Evolutionary conservation across 2,888 invertebrate species (phyloP).

Genomic region (Amblyteles armatorius): DNA sequence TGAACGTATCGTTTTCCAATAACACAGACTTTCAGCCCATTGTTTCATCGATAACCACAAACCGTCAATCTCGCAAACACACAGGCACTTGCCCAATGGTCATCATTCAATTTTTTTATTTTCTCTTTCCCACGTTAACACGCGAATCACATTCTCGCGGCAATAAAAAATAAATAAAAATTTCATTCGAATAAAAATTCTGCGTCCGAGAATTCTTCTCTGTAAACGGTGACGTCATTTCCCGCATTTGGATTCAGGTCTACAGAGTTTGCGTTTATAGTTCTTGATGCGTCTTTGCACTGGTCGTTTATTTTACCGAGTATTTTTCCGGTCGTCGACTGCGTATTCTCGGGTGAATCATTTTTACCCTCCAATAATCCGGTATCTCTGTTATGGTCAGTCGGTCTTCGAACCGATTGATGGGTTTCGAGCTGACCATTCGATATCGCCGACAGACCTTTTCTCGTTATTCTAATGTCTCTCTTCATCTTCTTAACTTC

Average conservation of each 20-base stretch:
- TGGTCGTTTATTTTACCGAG: slow-evolving; percentile 25
- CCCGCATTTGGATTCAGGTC: not conserved
- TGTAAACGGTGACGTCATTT: slow-evolving; percentile 44
- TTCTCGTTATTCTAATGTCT: not conserved
- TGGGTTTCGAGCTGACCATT: not conserved
- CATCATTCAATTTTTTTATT: slow-evolving; percentile 19
- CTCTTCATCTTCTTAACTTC: slow-evolving; percentile 5
- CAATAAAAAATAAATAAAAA: not conserved
- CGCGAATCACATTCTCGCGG: not conserved
- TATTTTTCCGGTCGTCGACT: slow-evolving; percentile 55
- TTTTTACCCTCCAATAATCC: slow-evolving; percentile 58
- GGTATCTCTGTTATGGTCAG: slow-evolving; percentile 7
- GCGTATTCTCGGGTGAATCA: slow-evolving; percentile 57
- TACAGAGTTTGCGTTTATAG: not conserved
- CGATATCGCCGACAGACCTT: not conserved
- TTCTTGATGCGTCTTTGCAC: not conserved
- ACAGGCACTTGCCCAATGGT: not conserved
- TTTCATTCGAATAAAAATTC: slow-evolving; percentile 58
- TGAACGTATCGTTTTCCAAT: slow-evolving; percentile 15
- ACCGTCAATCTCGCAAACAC: not conserved
- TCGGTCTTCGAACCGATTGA: not conserved
- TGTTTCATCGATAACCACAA: not conserved
- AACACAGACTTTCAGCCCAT: slow-evolving; percentile 31
- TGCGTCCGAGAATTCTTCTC: slow-evolving; percentile 60
- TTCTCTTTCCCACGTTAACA: slow-evolving; percentile 17